A percentile compares a stretch with the other conserved stretches of the same genome.
phyloP scores from a whole-genome alignment of 1,140 invertebrate genomes.

The Neelides sp. region DNA sequence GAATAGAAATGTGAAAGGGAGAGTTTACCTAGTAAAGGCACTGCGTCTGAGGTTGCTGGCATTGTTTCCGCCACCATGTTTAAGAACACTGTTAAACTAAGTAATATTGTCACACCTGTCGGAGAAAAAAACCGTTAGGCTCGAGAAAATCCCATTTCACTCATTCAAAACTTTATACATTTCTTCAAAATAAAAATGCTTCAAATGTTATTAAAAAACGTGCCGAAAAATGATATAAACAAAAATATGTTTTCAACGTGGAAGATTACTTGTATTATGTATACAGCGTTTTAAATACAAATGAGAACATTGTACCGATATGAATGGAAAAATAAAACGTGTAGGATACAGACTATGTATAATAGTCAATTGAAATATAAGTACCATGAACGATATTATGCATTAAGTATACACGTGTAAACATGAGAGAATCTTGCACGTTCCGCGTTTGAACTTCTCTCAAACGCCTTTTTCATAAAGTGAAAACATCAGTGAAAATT shows the following conservation, averaged over 20 bases:
- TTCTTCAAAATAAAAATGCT: too few relatives aligned
- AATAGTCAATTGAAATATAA: too few relatives aligned
- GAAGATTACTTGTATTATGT: background rate
- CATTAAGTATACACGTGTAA: too few relatives aligned
- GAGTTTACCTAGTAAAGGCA: slow-evolving; percentile 63
- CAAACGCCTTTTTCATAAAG: too few relatives aligned
- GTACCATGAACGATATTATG: too few relatives aligned
- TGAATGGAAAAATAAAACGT: too few relatives aligned
- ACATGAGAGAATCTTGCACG: too few relatives aligned
- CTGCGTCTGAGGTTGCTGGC: slow-evolving; percentile 63
- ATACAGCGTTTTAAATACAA: background rate
- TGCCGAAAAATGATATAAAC: background rate
- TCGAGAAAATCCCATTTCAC: too few relatives aligned
- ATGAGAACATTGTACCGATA: background rate
- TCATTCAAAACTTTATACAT: too few relatives aligned
- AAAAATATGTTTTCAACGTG: background rate
- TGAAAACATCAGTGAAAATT: too few relatives aligned
- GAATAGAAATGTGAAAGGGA: slow-evolving; percentile 10
- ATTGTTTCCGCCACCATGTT: slow-evolving; percentile 71
- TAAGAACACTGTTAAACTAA: slow-evolving; percentile 79
- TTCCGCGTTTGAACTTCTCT: too few relatives aligned
- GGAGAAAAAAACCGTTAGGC: slow-evolving; percentile 32
- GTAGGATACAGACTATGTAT: too few relatives aligned
- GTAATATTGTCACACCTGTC: slow-evolving; percentile 71
- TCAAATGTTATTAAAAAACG: background rate